Evolutionary conservation across 2,888 invertebrate genomes (phyloP).

Genomic region (Therioaphis trifolii): DNA sequence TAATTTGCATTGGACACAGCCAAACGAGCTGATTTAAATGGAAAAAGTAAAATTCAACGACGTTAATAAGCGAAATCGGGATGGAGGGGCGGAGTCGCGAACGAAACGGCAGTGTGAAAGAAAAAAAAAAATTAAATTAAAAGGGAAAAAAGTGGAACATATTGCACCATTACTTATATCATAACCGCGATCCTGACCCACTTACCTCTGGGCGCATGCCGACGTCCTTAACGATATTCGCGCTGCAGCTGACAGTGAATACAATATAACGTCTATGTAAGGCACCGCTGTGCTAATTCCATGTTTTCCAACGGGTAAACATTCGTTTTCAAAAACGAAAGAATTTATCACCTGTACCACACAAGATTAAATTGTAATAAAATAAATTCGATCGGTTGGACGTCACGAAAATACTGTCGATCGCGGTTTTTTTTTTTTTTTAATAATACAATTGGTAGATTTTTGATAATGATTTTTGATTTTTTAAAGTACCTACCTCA

Average conservation of each 20-base stretch:
- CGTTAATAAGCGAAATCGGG: neutral
- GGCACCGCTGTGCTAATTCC: neutral
- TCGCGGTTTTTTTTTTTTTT: too few relatives aligned
- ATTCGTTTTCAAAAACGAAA: too few relatives aligned
- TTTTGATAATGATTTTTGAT: too few relatives aligned
- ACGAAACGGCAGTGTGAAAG: constrained; percentile 17
- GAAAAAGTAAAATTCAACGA: neutral
- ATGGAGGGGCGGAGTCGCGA: neutral
- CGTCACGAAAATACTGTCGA: too few relatives aligned
- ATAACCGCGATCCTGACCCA: constrained; percentile 62
- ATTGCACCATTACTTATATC: constrained; percentile 62
- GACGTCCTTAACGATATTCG: constrained; percentile 55
- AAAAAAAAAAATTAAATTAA: neutral
- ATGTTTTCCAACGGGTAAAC: neutral
- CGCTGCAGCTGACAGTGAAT: too few relatives aligned
- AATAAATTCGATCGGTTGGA: too few relatives aligned
- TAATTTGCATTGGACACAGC: too few relatives aligned
- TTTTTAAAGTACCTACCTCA: too few relatives aligned
- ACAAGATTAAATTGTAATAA: too few relatives aligned
- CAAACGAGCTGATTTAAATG: neutral
- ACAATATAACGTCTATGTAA: too few relatives aligned
- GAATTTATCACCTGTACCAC: too few relatives aligned
- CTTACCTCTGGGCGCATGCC: constrained; percentile 59
- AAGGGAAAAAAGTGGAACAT: constrained; percentile 55
- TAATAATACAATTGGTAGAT: too few relatives aligned